Base-by-base conservation (phyloP, 2,797 vertebrate genomes). In the Urophycis tenuis region DNA sequence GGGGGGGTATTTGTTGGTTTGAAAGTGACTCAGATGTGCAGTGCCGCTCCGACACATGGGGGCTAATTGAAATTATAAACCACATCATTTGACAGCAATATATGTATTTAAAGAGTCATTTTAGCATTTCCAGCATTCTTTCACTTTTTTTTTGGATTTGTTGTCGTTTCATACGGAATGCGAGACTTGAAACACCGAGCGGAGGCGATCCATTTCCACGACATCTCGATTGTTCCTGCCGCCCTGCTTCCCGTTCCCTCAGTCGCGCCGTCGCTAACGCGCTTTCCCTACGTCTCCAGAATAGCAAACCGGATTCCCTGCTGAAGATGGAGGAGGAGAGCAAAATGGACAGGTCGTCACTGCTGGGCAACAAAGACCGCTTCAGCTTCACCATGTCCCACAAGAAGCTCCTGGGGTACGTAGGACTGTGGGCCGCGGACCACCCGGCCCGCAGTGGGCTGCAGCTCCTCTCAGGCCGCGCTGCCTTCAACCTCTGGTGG, bases 261-360 rank as follows among this genome's bases (percentile, higher is more conserved):
- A 2, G 6, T 8, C 7, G 5, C 0, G 29, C 53, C 72, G 17
- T 76, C 64, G 30, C 29, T 31, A 29, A 30, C 32, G 29, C 72
- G 75, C n/a, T 67, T 79, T 83, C 88, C 93, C 83, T 72, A 12
- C 17, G 76, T 32, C 79, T 84, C 81, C 94, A 99, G 97, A 99
- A 99, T 79, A 99, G 97, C 89, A 99, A 98, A 92, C 97, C 97
- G 0, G 97, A 99, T 87, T 99, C 97, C 17, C 90, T 99, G 87
- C 89, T 99, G 69, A 99, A 97, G 92, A 99, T 99, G 97, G 97
- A 99, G 88, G 97, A 99, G 81, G 97, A 98, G 79, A 94, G 96
- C 88, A 97, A 94, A 90, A 92, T 94, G 9, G 97, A 98, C 89
- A 95, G 96, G 88, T 95, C 92, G 0, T 92, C 94, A 10, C 88